A percentile compares a stretch with the other conserved stretches of the same genome.
These are phyloP conservation scores for Cololabis saira DNA, from an alignment of 2,113 vertebrate species.

Conservation along the genomic window DNA sequence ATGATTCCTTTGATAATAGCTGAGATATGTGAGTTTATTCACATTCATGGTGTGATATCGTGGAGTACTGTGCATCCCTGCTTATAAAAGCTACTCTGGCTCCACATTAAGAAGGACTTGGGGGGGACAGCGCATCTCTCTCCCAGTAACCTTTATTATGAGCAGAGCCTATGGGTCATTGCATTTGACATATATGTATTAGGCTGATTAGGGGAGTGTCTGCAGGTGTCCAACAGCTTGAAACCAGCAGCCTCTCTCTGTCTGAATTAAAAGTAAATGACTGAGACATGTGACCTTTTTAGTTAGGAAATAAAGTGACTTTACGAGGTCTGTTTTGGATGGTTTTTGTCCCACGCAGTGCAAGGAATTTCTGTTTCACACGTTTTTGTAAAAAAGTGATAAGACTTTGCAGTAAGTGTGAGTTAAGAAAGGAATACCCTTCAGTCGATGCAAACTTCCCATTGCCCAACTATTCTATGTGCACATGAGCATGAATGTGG, in stretches of 20 bases:
- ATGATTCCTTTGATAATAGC: not conserved
- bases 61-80: conserved; percentile 32
- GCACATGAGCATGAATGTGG: not conserved
- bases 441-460: conserved; percentile 7
- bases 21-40: not conserved
- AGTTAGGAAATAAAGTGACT: conserved; percentile 56
- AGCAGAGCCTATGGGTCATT: conserved; percentile 81
- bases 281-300: conserved; percentile 79
- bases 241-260: conserved; percentile 67
- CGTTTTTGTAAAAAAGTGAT: conserved; percentile 6
- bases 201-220: conserved; percentile 81
- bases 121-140: conserved; percentile 79
- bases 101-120: conserved; percentile 77
- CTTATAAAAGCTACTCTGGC: conserved; percentile 56
- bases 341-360: conserved; percentile 16
- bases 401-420: not conserved
- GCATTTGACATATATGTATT: conserved; percentile 83
- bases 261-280: conserved; percentile 82
- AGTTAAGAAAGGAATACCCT: not conserved
- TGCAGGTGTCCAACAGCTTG: conserved; percentile 75
- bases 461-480: conserved; percentile 12
- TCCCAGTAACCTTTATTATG: conserved; percentile 81
- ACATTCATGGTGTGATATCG: conserved; percentile 3
- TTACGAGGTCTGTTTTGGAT: conserved; percentile 22
- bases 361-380: not conserved